Evolutionary conservation across 1,140 invertebrate genomes (phyloP), one percentile per base, ranked within the genome.

Genomic region (Drosophila mojavensis): DNA sequence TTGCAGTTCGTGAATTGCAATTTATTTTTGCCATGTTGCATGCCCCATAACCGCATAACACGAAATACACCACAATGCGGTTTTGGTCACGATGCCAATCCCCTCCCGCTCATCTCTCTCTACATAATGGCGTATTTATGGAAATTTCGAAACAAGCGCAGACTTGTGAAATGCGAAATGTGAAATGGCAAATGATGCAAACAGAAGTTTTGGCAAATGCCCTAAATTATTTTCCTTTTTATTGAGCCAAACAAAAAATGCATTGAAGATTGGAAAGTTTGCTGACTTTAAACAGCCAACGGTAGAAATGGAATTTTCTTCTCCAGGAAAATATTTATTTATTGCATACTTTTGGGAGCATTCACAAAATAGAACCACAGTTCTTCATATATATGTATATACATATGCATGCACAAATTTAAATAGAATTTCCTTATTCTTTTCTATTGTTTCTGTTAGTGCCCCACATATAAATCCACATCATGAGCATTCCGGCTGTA

Each of bases 21-120:
- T 61, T 73, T 73, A 67, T 73, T 66, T 64, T 67, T 61, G 65
- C 30, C 55, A 54, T 45, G 64, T 55, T 73, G 56, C 71, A 56
- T 62, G 63, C 62, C 47, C 54, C 53, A 48, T 41, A 67, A 48
- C 48, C 64, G 51, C 71, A 62, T 20, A 56, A 30, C 43, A 69
- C 58, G 36, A 26, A 62, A 50, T 56, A 30, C 56, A 67, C 64
- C 48, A 24, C 43, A 61, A 33, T 61, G 65, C 59, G 50, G 70
- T 72, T 53, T 53, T 30, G 69, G 59, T 36, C 30, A 48, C 45
- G 17, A 60, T 48, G 26, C 9, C 15, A 48, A 7, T 6, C 5
- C 15, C 43, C 58, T 39, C 13, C 28, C 7, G 5, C 28, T 0
- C 20, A 20, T 6, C 24, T 48, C 6, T 6, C 24, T 30, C 6